Evolutionary conservation across 2,888 invertebrate species (phyloP).

Genomic region (Elgonia sp.): DNA sequence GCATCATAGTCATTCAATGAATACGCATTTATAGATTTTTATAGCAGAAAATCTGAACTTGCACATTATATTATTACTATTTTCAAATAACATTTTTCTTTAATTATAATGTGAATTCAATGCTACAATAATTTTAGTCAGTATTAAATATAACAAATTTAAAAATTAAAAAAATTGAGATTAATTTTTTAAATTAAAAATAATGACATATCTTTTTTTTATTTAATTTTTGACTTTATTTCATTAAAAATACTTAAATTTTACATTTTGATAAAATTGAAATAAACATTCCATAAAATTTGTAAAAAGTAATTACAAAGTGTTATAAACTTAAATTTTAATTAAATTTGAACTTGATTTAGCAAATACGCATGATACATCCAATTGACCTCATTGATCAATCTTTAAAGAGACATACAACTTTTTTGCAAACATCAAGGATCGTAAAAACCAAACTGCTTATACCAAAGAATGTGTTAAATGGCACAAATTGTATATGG

Average conservation of each 20-base stretch:
- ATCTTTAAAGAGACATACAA: constrained; percentile 73
- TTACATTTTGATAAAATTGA: no score
- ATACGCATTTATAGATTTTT: background rate
- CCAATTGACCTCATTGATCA: constrained; percentile 65
- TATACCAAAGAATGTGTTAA: constrained; percentile 62
- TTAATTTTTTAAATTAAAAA: no score
- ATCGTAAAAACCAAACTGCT: constrained; percentile 60
- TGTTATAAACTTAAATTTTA: constrained; percentile 5
- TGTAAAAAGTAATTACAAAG: no score
- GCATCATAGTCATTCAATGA: background rate
- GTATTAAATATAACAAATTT: no score
- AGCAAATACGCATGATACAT: constrained; percentile 35
- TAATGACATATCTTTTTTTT: no score
- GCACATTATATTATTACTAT: background rate
- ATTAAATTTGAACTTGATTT: constrained; percentile 43
- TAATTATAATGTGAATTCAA: no score
- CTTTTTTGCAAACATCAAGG: constrained; percentile 63
- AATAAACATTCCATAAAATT: no score
- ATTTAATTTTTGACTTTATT: no score
- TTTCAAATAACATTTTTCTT: no score
- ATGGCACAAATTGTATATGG: constrained; percentile 67
- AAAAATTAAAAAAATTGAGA: no score
- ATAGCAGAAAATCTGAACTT: background rate
- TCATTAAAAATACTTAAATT: no score
- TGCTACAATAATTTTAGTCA: no score